Evolutionary conservation across 2,888 invertebrate species (phyloP), one percentile per base, ranked within the genome.

Genomic region (Luperina nickerlii): DNA sequence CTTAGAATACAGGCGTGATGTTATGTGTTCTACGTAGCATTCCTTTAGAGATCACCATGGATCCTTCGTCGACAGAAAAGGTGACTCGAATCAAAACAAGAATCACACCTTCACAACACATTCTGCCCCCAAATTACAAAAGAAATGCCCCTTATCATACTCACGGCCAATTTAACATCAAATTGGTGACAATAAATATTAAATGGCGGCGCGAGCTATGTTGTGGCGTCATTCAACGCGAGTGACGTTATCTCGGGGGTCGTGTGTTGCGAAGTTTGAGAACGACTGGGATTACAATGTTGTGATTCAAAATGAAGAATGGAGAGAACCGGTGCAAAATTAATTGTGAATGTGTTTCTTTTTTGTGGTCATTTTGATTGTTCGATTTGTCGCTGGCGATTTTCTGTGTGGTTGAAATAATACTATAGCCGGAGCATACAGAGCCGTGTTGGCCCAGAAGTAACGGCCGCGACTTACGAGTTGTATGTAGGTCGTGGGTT

Each of bases 131-230:
- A 69, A 54, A 62, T 48, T 38, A 65, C 83, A 65, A 48, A 66
- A 63, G 76, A 68, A 82, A 80, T 72, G 51, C 57, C 81, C 81
- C 70, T 67, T 75, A 57, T 65, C 71, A 18, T 63, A 69, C 42
- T 24, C 68, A 74, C 54, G 38, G 63, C 24, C 63, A 71, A 74
- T 78, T 74, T 74, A 74, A 78, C 87, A 65, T 73, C 62, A 83
- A 86, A 83, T 65, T 84, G 74, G 51, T 51, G 60, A 74, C 70
- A 72, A 87, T 87, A 84, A 84, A 84, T 84, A 84, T 72, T 74
- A 87, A 87, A 84, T 74, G 38, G 45, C 42, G 42, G 18, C 48
- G 45, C n/a, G 15, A 27, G 71, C 27, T 32, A 27, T 38, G 74
- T 32, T 11, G 15, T 76, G 45, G 42, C 72, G 38, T 74, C 70